These are phyloP conservation scores for Hipposideros armiger DNA, from an alignment of 2,113 vertebrate genomes.

Conservation along the genomic window DNA sequence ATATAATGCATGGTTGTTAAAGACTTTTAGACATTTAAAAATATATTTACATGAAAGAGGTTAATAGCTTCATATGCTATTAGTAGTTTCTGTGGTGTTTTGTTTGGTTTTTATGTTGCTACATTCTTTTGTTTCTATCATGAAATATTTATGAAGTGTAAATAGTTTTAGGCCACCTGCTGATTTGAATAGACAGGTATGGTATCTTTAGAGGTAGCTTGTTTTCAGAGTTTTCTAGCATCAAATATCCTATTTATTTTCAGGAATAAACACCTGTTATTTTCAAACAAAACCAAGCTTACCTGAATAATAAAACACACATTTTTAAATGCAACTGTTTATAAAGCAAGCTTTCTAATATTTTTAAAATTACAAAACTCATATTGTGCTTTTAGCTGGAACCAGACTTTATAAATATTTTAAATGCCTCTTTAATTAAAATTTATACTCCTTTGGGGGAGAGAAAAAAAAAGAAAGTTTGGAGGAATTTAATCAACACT, in stretches of 20 bases:
- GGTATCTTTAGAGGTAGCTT: neutral
- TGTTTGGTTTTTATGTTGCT: neutral
- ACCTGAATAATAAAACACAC: constrained; percentile 5
- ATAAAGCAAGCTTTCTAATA: neutral
- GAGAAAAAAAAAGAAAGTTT: neutral
- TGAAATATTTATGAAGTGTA: neutral
- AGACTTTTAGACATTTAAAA: neutral
- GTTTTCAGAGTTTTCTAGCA: constrained; percentile 12
- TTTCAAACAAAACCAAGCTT: neutral
- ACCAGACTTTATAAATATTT: neutral
- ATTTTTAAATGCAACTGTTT: neutral
- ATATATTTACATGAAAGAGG: neutral
- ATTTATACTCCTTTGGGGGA: constrained; percentile 3
- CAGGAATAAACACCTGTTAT: neutral
- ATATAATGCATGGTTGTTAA: neutral
- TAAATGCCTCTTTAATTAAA: neutral
- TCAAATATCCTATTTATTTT: neutral
- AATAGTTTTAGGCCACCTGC: neutral
- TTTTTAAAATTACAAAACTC: neutral
- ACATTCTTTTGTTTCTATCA: constrained; percentile 41
- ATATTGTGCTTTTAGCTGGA: neutral
- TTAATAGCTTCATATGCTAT: neutral
- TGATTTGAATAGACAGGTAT: neutral
- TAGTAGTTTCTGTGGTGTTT: neutral
- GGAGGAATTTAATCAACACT: neutral